Conservation (phyloP, 2,888 invertebrate genomes). For the Cabera pusaria region DNA sequence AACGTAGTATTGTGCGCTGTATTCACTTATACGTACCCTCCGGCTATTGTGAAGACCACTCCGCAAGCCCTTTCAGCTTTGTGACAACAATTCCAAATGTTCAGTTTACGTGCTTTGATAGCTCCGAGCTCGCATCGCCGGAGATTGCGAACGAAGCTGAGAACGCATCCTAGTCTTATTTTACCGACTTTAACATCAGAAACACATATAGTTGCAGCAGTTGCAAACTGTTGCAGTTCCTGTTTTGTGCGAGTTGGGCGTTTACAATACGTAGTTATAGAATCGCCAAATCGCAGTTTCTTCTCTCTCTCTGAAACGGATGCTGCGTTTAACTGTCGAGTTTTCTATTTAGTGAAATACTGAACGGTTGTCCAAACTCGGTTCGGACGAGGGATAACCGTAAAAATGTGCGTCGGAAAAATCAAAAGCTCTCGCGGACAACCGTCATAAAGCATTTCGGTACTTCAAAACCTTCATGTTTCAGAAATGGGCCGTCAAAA, state of each 20-base stretch:
- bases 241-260: constrained; percentile 25
- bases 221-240: constrained; percentile 32
- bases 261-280: constrained; percentile 16
- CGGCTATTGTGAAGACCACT: constrained; percentile 46
- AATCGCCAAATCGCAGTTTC: constrained; percentile 28
- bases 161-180: constrained; percentile 25
- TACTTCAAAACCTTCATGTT: constrained; percentile 57
- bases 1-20: constrained; percentile 60
- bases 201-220: constrained; percentile 29
- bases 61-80: constrained; percentile 53
- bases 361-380: constrained; percentile 28
- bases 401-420: constrained; percentile 53
- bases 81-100: constrained; percentile 44
- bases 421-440: constrained; percentile 45
- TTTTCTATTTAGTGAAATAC: constrained; percentile 24
- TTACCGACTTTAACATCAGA: constrained; percentile 28
- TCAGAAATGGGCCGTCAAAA: constrained; percentile 70
- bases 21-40: constrained; percentile 50
- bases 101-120: constrained; percentile 42
- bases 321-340: constrained; percentile 25
- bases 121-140: constrained; percentile 11
- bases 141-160: constrained; percentile 25
- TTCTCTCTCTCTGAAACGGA: constrained; percentile 21
- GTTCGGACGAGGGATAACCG: constrained; percentile 17
- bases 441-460: constrained; percentile 56